Evolutionary conservation across 2,797 vertebrate species (phyloP).

Genomic region (Rhadinocentrus ornatus): DNA sequence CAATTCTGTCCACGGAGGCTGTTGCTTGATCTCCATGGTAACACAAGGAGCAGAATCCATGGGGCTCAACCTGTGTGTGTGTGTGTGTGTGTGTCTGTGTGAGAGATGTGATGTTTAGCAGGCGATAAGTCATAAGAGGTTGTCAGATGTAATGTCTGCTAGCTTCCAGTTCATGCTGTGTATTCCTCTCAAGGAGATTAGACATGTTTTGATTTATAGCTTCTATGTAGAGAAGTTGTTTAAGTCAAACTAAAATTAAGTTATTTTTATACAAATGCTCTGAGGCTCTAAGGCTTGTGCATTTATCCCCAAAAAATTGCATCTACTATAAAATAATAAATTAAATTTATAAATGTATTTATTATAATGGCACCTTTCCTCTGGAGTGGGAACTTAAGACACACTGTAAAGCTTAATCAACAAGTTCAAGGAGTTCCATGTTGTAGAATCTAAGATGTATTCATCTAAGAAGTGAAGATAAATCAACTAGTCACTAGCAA

Average conservation of each 20-base stretch:
- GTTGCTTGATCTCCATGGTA: constrained; percentile 68
- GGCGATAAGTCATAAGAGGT: constrained; percentile 36
- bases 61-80: constrained; percentile 16
- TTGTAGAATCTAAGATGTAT: too few species aligned
- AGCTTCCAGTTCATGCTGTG: background rate
- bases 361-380: background rate
- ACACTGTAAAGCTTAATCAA: too few species aligned
- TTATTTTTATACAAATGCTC: background rate
- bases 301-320: background rate
- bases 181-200: background rate
- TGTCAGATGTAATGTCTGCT: constrained; percentile 22
- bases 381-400: too few species aligned
- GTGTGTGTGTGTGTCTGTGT: too few species aligned
- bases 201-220: background rate
- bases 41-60: constrained; percentile 44
- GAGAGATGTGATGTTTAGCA: constrained; percentile 17
- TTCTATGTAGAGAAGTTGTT: background rate
- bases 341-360: background rate
- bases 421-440: too few species aligned
- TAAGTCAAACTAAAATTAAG: background rate
- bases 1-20: constrained; percentile 57
- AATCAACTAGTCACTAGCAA: too few species aligned
- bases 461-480: too few species aligned
- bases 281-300: background rate
- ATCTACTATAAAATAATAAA: background rate